Evolutionary conservation across 2,888 invertebrate species (phyloP), one percentile per base, ranked within the genome.

Genomic region (Anthophora plumipes): DNA sequence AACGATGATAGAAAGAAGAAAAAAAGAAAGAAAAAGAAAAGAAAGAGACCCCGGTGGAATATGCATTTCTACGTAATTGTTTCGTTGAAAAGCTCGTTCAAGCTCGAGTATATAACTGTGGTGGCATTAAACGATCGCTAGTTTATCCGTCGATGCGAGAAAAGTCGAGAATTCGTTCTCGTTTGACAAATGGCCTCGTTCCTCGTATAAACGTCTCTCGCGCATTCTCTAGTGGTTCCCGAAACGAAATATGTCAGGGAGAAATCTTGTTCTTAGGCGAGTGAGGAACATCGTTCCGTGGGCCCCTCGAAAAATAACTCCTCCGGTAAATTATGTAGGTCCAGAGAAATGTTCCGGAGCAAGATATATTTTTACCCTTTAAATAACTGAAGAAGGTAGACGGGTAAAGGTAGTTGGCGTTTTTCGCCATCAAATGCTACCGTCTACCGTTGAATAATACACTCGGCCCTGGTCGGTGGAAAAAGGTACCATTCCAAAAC

Each of bases 361-460:
- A 25, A 54, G 52, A 72, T 80, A 84, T 86, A 82, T 84, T 82
- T 82, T 86, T 73, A 86, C 84, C 85, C 84, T 71, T 85, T 86
- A 82, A 85, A 85, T 85, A 84, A 83, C 59, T 71, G 79, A 86
- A 61, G 64, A 84, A 77, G 82, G 72, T 70, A 75, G 77, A 67
- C 57, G 76, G 6, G 59, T 31, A 31, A 4, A 31, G 31, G 31
- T 31, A 31, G 31, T 31, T 31, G 31, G 67, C 63, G 72, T 80
- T 84, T 75, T 64, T 79, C 66, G 84, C 82, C 66, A 67, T 81
- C 78, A 76, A 76, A 81, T 57, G 64, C 48, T 64, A 55, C 79
- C 76, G 67, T 71, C 70, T 48, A 31, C 2, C 41, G 63, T 72
- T 86, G 86, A 86, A 85, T 85, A 85, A 85, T 85, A 86, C 61